phyloP scores from a whole-genome alignment of 2,797 vertebrate species.

The Halcyon leucocephala region DNA sequence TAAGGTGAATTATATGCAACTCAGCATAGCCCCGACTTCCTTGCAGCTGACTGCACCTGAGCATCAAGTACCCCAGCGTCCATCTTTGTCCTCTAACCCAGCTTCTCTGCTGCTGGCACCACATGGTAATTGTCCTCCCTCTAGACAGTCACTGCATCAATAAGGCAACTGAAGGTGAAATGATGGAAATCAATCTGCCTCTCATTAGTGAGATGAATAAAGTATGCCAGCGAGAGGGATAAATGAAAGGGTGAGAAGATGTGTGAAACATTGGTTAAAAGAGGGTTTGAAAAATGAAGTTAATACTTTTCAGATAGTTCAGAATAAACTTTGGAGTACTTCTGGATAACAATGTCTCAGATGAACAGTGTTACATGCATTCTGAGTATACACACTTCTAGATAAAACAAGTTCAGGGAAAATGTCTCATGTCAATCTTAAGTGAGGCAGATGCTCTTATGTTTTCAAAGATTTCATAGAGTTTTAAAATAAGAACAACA shows the following conservation, averaged over 20 bases:
- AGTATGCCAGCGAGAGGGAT: background rate
- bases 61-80: background rate
- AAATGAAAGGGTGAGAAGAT: background rate
- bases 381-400: background rate
- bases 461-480: background rate
- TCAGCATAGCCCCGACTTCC: background rate
- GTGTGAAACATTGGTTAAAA: background rate
- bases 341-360: background rate
- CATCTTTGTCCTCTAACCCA: background rate
- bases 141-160: background rate
- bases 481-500: background rate
- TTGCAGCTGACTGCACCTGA: background rate
- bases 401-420: background rate
- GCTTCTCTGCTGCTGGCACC: background rate
- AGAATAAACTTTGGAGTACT: background rate
- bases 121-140: background rate
- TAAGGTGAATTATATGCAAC: background rate
- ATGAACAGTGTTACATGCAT: rapidly evolving
- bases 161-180: background rate
- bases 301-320: background rate
- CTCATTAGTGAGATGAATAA: background rate
- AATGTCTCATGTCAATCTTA: background rate
- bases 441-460: background rate
- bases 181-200: background rate
- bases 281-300: background rate